Percentiles rank a stretch among this genome's conserved stretches.
Conservation (phyloP, 2,888 invertebrate genomes). For the Melanophora roralis region DNA sequence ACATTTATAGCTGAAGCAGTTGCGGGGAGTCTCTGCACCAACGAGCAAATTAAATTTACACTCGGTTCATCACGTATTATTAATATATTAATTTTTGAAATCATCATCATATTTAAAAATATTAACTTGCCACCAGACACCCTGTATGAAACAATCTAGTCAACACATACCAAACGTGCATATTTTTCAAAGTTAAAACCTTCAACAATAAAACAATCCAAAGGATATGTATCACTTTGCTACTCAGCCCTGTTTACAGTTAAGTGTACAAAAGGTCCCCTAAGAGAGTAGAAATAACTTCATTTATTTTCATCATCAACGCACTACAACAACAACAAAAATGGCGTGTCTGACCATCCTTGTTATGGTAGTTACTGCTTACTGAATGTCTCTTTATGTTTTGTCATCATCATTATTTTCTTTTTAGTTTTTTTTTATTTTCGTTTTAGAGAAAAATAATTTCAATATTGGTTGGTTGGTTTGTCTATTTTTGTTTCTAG, state of each 20-base stretch:
- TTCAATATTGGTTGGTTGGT: slow-evolving; percentile 11
- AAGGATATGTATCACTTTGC: neutral
- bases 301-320: slow-evolving; percentile 28
- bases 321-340: slow-evolving; percentile 4
- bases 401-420: slow-evolving; percentile 37
- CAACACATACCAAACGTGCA: slow-evolving; percentile 1
- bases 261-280: neutral
- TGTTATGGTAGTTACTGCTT: slow-evolving; percentile 26
- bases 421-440: neutral
- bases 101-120: too few relatives aligned
- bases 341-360: slow-evolving; percentile 29
- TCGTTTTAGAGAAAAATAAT: slow-evolving; percentile 5
- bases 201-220: slow-evolving; percentile 15
- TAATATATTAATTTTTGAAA: too few relatives aligned
- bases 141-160: slow-evolving; percentile 34
- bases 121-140: too few relatives aligned
- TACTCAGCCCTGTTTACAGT: neutral
- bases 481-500: neutral
- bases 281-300: slow-evolving; percentile 30
- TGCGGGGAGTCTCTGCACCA: too few relatives aligned
- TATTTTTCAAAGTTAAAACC: slow-evolving; percentile 16
- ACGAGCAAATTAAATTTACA: too few relatives aligned
- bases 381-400: slow-evolving; percentile 26
- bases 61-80: too few relatives aligned
- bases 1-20: too few relatives aligned